Percentiles rank a stretch among this genome's conserved stretches.
Conservation (phyloP, 2,888 invertebrate species). For the Chironomus riparius region DNA sequence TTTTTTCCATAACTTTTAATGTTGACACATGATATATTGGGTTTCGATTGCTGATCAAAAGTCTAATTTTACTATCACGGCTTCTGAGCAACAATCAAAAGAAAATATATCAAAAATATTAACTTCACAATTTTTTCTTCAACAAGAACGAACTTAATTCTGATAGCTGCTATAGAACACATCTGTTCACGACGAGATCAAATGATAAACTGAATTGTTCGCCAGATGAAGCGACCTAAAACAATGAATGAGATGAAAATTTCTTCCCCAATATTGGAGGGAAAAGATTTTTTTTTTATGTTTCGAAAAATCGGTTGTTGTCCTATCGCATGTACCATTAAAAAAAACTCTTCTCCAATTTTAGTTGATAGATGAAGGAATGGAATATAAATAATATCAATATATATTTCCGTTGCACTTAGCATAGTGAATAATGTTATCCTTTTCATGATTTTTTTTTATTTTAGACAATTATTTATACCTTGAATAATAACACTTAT, state of each 20-base stretch:
- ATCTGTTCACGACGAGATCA: background rate
- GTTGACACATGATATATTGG: slow-evolving; percentile 16
- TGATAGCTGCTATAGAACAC: background rate
- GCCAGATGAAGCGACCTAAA: background rate
- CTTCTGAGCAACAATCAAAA: slow-evolving; percentile 28
- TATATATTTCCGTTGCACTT: no score
- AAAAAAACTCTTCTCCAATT: no score
- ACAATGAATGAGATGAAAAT: no score
- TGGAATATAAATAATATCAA: no score
- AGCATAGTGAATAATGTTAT: no score
- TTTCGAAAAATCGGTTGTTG: no score
- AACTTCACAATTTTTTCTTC: background rate
- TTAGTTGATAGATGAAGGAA: no score
- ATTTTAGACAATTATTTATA: no score
- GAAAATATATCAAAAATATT: slow-evolving; percentile 13
- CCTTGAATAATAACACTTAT: no score
- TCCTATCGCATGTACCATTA: no score
- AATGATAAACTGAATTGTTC: background rate
- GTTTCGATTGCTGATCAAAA: slow-evolving; percentile 20
- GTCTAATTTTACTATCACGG: slow-evolving; percentile 11
- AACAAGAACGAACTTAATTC: background rate
- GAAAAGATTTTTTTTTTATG: background rate
- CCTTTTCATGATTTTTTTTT: no score
- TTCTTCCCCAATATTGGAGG: background rate
- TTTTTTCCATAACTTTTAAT: background rate